Base-by-base conservation (phyloP, 2,888 invertebrate genomes). In the Lepidocyrtoides sp. region DNA sequence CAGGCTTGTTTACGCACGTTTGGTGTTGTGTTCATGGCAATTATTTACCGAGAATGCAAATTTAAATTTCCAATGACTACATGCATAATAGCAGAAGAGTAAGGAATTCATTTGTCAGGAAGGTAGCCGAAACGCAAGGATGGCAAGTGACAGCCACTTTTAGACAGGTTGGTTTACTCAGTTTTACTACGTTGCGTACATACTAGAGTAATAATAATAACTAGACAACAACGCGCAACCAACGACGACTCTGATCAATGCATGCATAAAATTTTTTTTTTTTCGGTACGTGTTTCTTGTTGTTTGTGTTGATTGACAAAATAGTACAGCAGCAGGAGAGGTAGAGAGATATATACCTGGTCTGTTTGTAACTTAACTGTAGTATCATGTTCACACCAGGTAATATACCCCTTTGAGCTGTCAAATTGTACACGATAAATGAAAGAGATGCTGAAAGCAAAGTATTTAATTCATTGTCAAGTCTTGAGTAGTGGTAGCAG, bases 1-100 rank as follows among this genome's bases (percentile, higher is more conserved):
- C 90, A 79, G 26, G 72, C 79, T 85, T 91, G 85, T 85, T 85
- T 85, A 87, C 87, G 54, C 63, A 87, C 79, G 87, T 87, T 87
- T 79, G 60, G 86, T 51, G 86, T 60, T 23, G 60, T 77, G 77
- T 60, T 86, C 60, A 86, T 86, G 75, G 77, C 60, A 60, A 87
- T 79, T 87, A 79, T 79, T 66, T 87, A 79, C 57, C 12, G 41
- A 36, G 41, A 51, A 79, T 79, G 86, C 85, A 86, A 86, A 86
- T 86, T 75, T 57, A 60, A 57, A 66, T 69, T 84, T 84, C 41
- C 54, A 72, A 77, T 77, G 48, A 26, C 1, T 51, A 51, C 23
- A 23, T 23, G 51, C 14, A 41, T 36, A 10, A 2, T 36, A 5
- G 17, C 44, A 3, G 10, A 5, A 8, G 8, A 48, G 48, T 48